A percentile compares a stretch with the other conserved stretches of the same genome.
Evolutionary conservation across 2,113 vertebrate species (phyloP).

Genomic region (Nycticorax nycticorax): DNA sequence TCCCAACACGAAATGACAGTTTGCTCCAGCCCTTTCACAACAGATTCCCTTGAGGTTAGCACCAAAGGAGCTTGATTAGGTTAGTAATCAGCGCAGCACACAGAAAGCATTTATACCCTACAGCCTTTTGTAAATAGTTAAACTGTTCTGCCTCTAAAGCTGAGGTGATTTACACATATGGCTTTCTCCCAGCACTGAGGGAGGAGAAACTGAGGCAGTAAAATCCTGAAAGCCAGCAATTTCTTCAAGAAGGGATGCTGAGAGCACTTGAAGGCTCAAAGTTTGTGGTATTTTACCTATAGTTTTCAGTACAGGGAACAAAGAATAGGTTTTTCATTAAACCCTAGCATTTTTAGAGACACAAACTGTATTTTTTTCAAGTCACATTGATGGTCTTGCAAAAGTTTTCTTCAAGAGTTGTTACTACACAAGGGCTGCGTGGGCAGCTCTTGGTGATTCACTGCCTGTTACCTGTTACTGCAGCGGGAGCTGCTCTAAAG

Average conservation of each 20-base stretch:
- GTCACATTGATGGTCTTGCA: not conserved
- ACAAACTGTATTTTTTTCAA: not conserved
- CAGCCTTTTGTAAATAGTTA: slow-evolving; percentile 22
- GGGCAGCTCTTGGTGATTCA: not conserved
- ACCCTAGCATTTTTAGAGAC: not conserved
- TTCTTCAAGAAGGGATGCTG: not conserved
- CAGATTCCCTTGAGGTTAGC: slow-evolving; percentile 54
- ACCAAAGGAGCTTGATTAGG: slow-evolving; percentile 62
- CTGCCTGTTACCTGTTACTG: not conserved
- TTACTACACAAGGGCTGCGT: not conserved
- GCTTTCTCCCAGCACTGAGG: not conserved
- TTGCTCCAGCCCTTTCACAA: slow-evolving; percentile 58
- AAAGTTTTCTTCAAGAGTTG: not conserved
- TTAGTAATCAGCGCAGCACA: slow-evolving; percentile 58
- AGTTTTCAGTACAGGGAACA: not conserved
- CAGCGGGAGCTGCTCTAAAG: not conserved
- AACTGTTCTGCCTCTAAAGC: not conserved
- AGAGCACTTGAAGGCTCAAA: not conserved
- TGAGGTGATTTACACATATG: not conserved
- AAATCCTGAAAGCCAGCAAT: slow-evolving; percentile 11
- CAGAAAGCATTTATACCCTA: slow-evolving; percentile 8
- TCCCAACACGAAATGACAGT: slow-evolving; percentile 61
- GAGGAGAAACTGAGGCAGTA: slow-evolving; percentile 39
- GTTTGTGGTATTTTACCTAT: not conserved
- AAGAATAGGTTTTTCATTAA: not conserved